Base-by-base conservation (phyloP, 92 coral and sea anemone genomes). In the Diadumene lineata region DNA sequence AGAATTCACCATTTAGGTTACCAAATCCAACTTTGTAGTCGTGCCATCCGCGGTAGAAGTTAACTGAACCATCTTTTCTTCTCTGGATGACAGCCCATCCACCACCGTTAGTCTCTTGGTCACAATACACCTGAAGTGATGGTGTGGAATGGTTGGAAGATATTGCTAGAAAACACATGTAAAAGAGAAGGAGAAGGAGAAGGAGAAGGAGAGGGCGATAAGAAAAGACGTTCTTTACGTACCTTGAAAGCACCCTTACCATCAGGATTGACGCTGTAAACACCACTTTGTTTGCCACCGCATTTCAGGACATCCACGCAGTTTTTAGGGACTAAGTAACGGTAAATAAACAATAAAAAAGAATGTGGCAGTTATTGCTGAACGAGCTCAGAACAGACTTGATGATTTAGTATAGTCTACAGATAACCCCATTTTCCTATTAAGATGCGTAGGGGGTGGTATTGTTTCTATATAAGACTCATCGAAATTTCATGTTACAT, bases 1-100 rank as follows among this genome's bases (percentile, higher is more conserved):
- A 77, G 51, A 77, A 77, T 50, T 77, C 74, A 23, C 82, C 74
- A 22, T 66, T 50, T 50, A 77, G 64, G 70, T 77, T 57, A 26
- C 82, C 82, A 50, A 77, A 77, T 17, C 82, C 82, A 44, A 50
- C 23, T 57, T 77, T 77, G 75, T 77, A 77, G 60, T 77, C 82
- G 51, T 29, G 24, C 82, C 82, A 77, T 24, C 70, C 67, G 34
- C 62, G 60, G 31, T 70, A 66, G 19, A 72, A 53, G 66, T 53
- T 17, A 30, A 72, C 77, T 15, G 77, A 72, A 53, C 77, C 77
- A 60, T 72, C 77, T 31, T 55, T 31, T 28, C 77, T 30, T 29
- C 58, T 72, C 44, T 72, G 77, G 77, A 72, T 43, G 24, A 72
- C 77, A 29, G 77, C 58, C 77, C 77, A 72, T 25, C 77, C 77